Evolutionary conservation across 2,113 vertebrate species (phyloP).

Genomic region (Solea senegalensis): DNA sequence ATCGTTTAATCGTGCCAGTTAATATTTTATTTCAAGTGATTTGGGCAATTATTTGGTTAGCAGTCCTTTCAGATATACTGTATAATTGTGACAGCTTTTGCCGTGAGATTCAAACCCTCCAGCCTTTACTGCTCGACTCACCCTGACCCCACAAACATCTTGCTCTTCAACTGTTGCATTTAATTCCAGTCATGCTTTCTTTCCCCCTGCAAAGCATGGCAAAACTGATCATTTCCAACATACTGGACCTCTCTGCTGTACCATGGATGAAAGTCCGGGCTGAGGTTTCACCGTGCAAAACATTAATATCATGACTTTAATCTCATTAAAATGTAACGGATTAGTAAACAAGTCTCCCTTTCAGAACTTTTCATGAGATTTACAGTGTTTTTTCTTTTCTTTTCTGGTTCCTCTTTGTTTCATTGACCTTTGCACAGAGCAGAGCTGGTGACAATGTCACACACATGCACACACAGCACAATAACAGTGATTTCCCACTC

Average conservation of each 20-base stretch:
- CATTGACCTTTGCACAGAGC: constrained; percentile 39
- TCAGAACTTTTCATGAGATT: constrained; percentile 43
- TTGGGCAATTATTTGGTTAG: constrained; percentile 19
- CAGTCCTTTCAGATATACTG: constrained; percentile 8
- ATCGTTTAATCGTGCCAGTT: not conserved
- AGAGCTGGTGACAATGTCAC: not conserved
- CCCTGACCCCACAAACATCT: constrained; percentile 1
- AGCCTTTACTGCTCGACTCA: not conserved
- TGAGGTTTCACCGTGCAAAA: constrained; percentile 36
- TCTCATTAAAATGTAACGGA: constrained; percentile 45
- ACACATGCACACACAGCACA: constrained; percentile 23
- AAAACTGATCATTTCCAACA: constrained; percentile 45
- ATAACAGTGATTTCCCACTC: constrained; percentile 18
- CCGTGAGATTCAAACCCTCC: not conserved
- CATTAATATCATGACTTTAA: constrained; percentile 54
- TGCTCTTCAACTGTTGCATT: constrained; percentile 17
- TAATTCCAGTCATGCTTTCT: constrained; percentile 50
- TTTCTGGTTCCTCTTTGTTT: constrained; percentile 22
- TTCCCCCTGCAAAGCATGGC: constrained; percentile 20
- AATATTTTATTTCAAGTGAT: not conserved
- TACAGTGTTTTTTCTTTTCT: constrained; percentile 16
- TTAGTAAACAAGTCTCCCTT: constrained; percentile 38
- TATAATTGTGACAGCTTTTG: not conserved
- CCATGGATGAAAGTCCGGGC: constrained; percentile 43
- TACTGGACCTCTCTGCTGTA: constrained; percentile 16